Percentiles rank a stretch among this genome's conserved stretches.
Evolutionary conservation across 2,113 vertebrate genomes (phyloP).

Genomic region (Cyanoliseus patagonus): DNA sequence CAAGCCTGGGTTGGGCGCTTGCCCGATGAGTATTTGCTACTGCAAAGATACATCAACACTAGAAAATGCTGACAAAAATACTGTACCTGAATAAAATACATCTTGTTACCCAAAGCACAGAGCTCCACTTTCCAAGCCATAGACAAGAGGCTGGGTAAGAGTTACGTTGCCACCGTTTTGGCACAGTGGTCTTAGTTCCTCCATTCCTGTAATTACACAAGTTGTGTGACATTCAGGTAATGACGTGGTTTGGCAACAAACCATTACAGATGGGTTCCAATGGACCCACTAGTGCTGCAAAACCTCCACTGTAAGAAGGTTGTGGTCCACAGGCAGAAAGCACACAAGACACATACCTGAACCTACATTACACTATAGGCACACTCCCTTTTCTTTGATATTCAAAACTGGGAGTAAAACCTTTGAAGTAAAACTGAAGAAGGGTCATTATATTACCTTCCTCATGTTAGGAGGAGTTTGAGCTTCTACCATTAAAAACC

Average conservation of each 20-base stretch:
- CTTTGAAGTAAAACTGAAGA: not conserved
- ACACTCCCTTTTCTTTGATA: not conserved
- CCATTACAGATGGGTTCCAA: not conserved
- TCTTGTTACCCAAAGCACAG: not conserved
- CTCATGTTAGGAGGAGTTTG: not conserved
- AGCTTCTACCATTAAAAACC: not conserved
- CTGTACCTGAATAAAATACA: not conserved
- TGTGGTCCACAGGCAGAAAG: not conserved
- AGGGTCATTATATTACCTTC: not conserved
- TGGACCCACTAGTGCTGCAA: not conserved
- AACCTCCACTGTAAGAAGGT: not conserved
- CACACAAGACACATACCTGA: not conserved
- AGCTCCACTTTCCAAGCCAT: not conserved
- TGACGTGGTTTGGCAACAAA: not conserved
- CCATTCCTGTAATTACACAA: not conserved
- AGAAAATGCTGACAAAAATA: not conserved
- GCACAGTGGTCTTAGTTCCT: not conserved
- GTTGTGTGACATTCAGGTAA: not conserved
- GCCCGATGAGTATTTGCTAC: not conserved
- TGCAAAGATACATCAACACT: not conserved
- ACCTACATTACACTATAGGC: fast-evolving
- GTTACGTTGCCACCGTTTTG: not conserved
- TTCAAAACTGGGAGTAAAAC: not conserved
- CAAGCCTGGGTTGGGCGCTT: not conserved
- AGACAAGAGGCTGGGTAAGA: not conserved